These are phyloP conservation scores for Silurus glanis DNA, from an alignment of 2,113 vertebrate genomes.

Conservation along the genomic window DNA sequence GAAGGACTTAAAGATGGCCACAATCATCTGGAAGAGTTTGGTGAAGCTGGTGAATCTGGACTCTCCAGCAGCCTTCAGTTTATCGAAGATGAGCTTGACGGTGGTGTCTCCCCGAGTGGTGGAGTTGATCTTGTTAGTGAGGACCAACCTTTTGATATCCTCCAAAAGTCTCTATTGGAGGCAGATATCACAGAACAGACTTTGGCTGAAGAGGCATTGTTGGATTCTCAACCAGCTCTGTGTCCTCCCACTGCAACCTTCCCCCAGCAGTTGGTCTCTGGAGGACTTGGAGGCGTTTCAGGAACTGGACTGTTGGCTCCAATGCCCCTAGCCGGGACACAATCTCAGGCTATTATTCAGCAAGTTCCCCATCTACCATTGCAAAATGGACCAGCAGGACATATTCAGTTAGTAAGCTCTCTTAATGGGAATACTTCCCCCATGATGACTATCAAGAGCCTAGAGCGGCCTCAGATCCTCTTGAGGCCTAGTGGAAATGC, in stretches of 20 bases:
- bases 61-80: slow-evolving; percentile 94
- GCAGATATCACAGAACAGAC: slow-evolving; percentile 99
- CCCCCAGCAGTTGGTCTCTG: slow-evolving; percentile 73
- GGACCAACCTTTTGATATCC: slow-evolving; percentile 98
- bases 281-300: slow-evolving; percentile 63
- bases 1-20: slow-evolving; percentile 85
- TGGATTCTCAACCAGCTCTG: slow-evolving; percentile 84
- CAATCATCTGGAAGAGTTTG: slow-evolving; percentile 83
- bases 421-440: slow-evolving; percentile 84
- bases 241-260: slow-evolving; percentile 64
- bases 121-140: slow-evolving; percentile 85
- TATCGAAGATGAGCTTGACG: slow-evolving; percentile 91
- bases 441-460: slow-evolving; percentile 93
- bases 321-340: slow-evolving; percentile 80
- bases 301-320: slow-evolving; percentile 78
- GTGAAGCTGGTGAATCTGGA: slow-evolving; percentile 81
- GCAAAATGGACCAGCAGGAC: slow-evolving; percentile 87
- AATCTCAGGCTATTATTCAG: slow-evolving; percentile 87
- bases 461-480: slow-evolving; percentile 94
- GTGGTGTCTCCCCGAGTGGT: slow-evolving; percentile 76
- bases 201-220: slow-evolving; percentile 92
- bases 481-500: slow-evolving; percentile 78
- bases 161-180: slow-evolving; percentile 97
- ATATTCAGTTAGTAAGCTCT: slow-evolving; percentile 92
- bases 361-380: slow-evolving; percentile 85